Conservation (phyloP, 2,888 invertebrate species). For the Sminthurides aquaticus region DNA sequence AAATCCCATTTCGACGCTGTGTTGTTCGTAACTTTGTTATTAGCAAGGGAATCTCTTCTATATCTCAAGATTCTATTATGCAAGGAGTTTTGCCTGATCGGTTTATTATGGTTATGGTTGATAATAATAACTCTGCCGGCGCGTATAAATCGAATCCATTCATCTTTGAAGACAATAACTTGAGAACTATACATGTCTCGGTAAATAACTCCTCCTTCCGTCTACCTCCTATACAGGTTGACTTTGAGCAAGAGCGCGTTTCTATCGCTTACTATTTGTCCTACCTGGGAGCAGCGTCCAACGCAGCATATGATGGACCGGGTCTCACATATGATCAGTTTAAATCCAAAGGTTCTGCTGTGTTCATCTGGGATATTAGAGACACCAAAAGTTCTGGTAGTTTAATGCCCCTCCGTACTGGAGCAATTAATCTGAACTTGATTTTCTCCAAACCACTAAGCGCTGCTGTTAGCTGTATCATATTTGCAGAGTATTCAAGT, state of each 20-base stretch:
- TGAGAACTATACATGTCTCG: not conserved
- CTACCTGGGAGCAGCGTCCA: not conserved
- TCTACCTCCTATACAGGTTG: not conserved
- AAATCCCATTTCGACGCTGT: not conserved
- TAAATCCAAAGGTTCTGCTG: not conserved
- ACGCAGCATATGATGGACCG: not conserved
- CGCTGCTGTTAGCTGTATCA: not conserved
- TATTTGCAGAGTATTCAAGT: not conserved
- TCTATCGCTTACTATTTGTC: not conserved
- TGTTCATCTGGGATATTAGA: not conserved
- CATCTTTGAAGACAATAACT: not conserved
- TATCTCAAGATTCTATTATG: not conserved
- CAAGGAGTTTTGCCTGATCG: not conserved
- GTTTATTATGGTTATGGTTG: not conserved
- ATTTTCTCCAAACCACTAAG: not conserved
- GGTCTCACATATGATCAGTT: not conserved
- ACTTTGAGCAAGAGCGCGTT: not conserved
- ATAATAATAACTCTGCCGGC: not conserved
- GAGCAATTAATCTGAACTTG: not conserved
- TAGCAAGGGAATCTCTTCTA: not conserved
- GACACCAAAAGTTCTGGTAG: not conserved
- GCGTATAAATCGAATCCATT: not conserved
- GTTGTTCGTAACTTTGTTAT: not conserved
- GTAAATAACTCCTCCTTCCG: not conserved
- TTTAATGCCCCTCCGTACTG: not conserved